Evolutionary conservation across 2,797 vertebrate genomes (phyloP).

Genomic region (Myotis daubentonii): DNA sequence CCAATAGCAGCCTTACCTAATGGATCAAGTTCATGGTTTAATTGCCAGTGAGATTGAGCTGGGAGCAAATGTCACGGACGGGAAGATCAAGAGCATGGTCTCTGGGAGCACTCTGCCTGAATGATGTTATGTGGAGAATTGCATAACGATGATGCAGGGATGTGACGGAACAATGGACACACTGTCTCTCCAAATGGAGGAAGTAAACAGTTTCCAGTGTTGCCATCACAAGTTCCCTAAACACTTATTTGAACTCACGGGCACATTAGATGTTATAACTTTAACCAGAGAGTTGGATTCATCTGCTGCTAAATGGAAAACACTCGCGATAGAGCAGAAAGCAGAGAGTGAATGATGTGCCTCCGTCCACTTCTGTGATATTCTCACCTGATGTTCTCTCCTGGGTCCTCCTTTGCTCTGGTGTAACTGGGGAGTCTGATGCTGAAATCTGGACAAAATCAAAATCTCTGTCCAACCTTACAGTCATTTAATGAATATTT

Average conservation of each 20-base stretch:
- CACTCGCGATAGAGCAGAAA: not conserved
- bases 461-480: not conserved
- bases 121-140: not conserved
- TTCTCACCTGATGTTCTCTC: not conserved
- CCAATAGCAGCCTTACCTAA: not conserved
- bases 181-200: slow-evolving; percentile 50
- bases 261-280: not conserved
- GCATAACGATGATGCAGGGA: not conserved
- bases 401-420: not conserved
- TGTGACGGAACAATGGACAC: not conserved
- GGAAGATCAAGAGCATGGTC: not conserved
- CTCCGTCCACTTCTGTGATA: not conserved
- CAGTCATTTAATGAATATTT: not conserved
- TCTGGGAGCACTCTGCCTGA: not conserved
- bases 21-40: not conserved
- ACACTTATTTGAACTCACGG: not conserved
- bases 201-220: slow-evolving; percentile 57
- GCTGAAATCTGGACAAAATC: not conserved
- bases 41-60: not conserved
- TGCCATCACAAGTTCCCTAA: slow-evolving; percentile 42
- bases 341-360: not conserved
- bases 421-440: not conserved
- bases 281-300: not conserved
- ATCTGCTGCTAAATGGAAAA: not conserved
- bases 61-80: not conserved